A percentile compares a stretch with the other conserved stretches of the same genome.
These are phyloP conservation scores for Didymodactylos carnosus DNA, from an alignment of 2,888 invertebrate genomes.

Conservation along the genomic window DNA sequence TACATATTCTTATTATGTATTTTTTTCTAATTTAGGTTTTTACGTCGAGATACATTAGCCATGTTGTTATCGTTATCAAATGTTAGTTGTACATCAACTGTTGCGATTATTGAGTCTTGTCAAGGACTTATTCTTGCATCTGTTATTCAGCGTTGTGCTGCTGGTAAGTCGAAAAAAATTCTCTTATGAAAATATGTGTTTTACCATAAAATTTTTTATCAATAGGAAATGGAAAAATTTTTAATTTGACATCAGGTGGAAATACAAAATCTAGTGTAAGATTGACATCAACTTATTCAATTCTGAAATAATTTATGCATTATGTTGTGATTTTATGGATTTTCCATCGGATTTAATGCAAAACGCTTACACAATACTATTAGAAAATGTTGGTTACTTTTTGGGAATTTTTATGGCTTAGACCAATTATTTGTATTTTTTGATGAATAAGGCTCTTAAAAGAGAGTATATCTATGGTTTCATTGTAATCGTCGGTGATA, in stretches of 20 bases:
- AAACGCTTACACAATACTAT: conserved; percentile 44
- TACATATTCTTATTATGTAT: neutral
- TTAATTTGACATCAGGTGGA: conserved; percentile 28
- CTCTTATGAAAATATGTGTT: too few relatives aligned
- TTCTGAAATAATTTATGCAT: conserved; percentile 15
- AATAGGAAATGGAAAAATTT: conserved; percentile 36
- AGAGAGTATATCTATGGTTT: too few relatives aligned
- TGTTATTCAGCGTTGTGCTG: conserved; percentile 49
- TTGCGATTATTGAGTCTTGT: conserved; percentile 63
- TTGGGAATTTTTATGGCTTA: too few relatives aligned
- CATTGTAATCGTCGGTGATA: too few relatives aligned
- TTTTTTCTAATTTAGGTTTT: too few relatives aligned
- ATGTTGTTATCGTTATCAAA: conserved; percentile 65
- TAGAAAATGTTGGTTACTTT: conserved; percentile 43
- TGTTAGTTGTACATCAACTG: conserved; percentile 44
- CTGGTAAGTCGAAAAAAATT: too few relatives aligned
- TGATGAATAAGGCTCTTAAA: too few relatives aligned
- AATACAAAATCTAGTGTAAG: conserved; percentile 18
- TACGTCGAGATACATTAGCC: conserved; percentile 67
- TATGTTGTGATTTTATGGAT: conserved; percentile 48
- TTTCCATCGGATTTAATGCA: conserved; percentile 50
- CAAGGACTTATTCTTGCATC: conserved; percentile 64
- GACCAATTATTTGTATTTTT: too few relatives aligned
- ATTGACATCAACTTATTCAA: conserved; percentile 53
- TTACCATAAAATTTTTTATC: too few relatives aligned